Percentiles rank a stretch among this genome's conserved stretches.
phyloP scores from a whole-genome alignment of 2,888 invertebrate genomes.

The Caenorhabditis japonica region DNA sequence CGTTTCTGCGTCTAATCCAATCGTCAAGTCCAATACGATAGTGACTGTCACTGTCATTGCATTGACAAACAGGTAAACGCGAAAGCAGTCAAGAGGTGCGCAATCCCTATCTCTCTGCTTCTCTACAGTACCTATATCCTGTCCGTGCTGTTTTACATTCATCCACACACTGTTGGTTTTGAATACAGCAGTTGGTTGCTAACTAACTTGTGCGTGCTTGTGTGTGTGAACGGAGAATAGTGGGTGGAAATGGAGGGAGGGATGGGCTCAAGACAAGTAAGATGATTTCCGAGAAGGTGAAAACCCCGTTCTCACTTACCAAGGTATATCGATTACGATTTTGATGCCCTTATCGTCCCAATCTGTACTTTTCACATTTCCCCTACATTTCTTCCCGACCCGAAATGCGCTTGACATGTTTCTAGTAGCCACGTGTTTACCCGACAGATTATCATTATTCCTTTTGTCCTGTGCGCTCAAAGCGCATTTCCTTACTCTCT shows the following conservation, averaged over 20 bases:
- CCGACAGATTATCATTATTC: conserved; percentile 31
- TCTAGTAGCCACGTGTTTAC: conserved; percentile 11
- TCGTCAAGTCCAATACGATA: too few species aligned
- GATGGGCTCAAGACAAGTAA: neutral
- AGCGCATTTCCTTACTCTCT: conserved; percentile 14
- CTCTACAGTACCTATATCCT: conserved; percentile 45
- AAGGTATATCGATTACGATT: conserved; percentile 15
- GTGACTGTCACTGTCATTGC: too few species aligned
- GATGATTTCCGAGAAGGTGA: conserved; percentile 25
- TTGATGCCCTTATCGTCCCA: neutral
- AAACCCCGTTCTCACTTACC: conserved; percentile 38
- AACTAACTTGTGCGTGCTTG: neutral
- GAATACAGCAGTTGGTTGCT: conserved; percentile 46
- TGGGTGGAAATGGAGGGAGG: neutral
- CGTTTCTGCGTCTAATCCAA: too few species aligned
- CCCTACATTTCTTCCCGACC: too few species aligned
- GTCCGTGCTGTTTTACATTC: conserved; percentile 31
- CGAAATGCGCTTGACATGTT: too few species aligned
- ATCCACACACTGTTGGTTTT: conserved; percentile 44
- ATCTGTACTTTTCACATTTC: neutral
- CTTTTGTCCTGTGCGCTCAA: conserved; percentile 18
- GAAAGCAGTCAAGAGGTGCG: conserved; percentile 35
- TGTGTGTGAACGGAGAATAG: conserved; percentile 22
- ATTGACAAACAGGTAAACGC: conserved; percentile 23
- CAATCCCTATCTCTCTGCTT: neutral